Base-by-base conservation (phyloP, 2,113 vertebrate species). In the Psilopsiagon aymara region DNA sequence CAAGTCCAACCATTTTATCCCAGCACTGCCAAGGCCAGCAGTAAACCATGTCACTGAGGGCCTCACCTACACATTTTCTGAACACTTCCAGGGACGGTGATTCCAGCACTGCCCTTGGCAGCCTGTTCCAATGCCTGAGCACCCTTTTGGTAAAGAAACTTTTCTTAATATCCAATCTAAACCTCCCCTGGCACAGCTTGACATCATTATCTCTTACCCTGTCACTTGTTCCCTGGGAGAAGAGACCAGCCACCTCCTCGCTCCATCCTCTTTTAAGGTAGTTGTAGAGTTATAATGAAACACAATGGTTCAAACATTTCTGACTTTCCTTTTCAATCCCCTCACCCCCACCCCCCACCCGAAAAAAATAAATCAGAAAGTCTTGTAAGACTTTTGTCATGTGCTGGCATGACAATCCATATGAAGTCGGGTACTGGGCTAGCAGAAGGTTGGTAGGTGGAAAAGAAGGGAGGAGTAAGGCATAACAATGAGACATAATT, bases 381-480 rank as follows among this genome's bases (percentile, higher is more conserved):
- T 62, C 44, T 76, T 68, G 14, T 44, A 17, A 14, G 46, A 78
- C 33, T 92, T 95, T 70, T 82, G 37, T 47, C 5, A 4, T 74
- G 25, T 78, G 93, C 57, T 89, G 86, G 62, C 70, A 82, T 9
- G 7, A 81, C 52, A 94, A 51, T 59, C 78, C 66, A 25, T 60
- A 69, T 8, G 52, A 84, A 89, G 51, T 73, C 31, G 86, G 66
- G 84, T 94, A 89, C 66, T 75, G 91, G 91, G 75, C 73, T 91
- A 73, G 69, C 96, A 96, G 93, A 94, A 95, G 96, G 91, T 95
- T 96, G 62, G 95, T 96, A 95, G 96, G 96, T 95, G 91, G 94
- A 88, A 75, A 64, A 82, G 68, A 70, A 74, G 83, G 91, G 91
- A 87, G 79, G 93, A 89, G 93, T 86, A 94, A 97, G 93, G 89